Base-by-base conservation (phyloP, 2,888 invertebrate genomes). In the Cephus spinipes region DNA sequence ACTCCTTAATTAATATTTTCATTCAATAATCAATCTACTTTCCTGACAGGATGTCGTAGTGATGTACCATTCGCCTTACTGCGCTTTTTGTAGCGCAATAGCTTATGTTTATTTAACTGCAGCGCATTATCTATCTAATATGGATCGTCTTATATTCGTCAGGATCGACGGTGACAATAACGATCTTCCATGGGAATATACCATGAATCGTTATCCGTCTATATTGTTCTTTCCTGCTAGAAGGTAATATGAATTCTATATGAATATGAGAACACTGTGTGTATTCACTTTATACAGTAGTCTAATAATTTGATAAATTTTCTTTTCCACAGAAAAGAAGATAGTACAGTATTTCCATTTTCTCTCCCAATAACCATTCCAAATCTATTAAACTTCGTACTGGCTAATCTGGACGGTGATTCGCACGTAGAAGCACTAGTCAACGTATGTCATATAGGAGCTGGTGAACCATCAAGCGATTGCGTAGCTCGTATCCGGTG, bases 141-240 rank as follows among this genome's bases (percentile, higher is more conserved):
- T 93, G 83, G 91, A 93, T 81, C 88, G 91, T 78, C 83, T 95
- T 11, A 87, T 91, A 79, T 95, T 96, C 85, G 94, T 94, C 33
- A 93, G 96, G 31, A 94, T 98, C 68, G 96, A 98, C 92, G 96
- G 96, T 32, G 95, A 96, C 86, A 93, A 94, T 0, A 97, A 98
- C 93, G 97, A 97, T 92, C 93, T 98, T 84, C 96, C 97, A 0
- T 98, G 97, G 97, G 95, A 96, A 89, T 96, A 94, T 91, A 96
- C 96, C 71, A 96, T 96, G 93, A 94, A 95, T 81, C 92, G 92
- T 76, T 96, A 96, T 91, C 98, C 98, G 30, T 94, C 96, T 0
- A 93, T 98, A 73, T 92, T 97, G 40, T 96, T 97, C 80, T 96
- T 97, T 90, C 96, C 97, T 0, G 94, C 95, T 11, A 92, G 93